Conservation (phyloP, 2,797 vertebrate species). For the Decapterus maruadsi region DNA sequence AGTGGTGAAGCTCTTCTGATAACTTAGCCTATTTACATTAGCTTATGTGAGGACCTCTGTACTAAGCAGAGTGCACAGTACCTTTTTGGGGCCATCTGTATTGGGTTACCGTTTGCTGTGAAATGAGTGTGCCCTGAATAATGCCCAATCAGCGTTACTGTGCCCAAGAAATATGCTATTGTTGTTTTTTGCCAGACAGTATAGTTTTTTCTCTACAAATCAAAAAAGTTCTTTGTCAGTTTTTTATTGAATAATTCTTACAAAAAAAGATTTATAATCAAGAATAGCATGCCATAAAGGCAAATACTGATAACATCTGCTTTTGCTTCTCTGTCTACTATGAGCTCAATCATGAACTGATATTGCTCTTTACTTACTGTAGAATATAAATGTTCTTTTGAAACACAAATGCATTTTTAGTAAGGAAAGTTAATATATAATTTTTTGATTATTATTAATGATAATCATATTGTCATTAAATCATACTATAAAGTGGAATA, state of each 20-base stretch:
- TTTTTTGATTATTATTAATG: not conserved
- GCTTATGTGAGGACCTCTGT: slow-evolving; percentile 25
- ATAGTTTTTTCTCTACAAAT: not conserved
- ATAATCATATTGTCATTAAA: not conserved
- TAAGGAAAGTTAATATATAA: not conserved
- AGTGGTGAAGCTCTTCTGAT: slow-evolving; percentile 64
- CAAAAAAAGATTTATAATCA: not conserved
- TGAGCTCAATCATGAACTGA: not conserved
- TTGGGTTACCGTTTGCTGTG: slow-evolving; percentile 23
- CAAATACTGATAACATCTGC: not conserved
- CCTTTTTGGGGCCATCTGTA: slow-evolving; percentile 24
- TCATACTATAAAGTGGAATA: not conserved
- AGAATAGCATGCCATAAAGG: not conserved
- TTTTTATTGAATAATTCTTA: not conserved
- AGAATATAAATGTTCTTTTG: not conserved
- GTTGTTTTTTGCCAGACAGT: not conserved
- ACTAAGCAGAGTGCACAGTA: not conserved
- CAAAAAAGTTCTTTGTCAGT: not conserved
- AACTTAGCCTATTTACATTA: slow-evolving; percentile 61
- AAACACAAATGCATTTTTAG: not conserved
- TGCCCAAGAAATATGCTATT: not conserved
- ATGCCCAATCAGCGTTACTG: slow-evolving; percentile 8
- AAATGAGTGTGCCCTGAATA: slow-evolving; percentile 6
- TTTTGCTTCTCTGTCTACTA: not conserved
- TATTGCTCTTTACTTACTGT: not conserved